Conservation (phyloP, 1,140 invertebrate genomes). For the Laupala kohalensis region DNA sequence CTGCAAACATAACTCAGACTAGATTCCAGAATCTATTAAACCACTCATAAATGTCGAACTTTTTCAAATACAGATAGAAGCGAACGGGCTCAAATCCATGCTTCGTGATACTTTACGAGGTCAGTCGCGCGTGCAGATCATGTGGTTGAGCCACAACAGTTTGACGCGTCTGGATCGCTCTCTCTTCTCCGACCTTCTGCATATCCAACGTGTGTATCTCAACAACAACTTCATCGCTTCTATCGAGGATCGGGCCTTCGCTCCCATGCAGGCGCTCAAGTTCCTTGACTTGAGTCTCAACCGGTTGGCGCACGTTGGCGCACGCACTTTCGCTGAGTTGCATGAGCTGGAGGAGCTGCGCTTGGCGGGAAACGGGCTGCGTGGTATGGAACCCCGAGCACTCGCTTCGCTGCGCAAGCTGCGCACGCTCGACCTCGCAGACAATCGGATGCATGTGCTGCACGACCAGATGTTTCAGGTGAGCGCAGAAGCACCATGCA, state of each 20-base stretch:
- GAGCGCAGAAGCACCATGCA: too few relatives aligned
- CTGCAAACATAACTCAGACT: too few relatives aligned
- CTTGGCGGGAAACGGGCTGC: constrained; percentile 41
- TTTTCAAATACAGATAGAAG: constrained; percentile 76
- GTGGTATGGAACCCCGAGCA: constrained; percentile 39
- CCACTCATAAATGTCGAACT: too few relatives aligned
- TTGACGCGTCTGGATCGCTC: constrained; percentile 52
- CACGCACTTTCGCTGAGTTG: constrained; percentile 43
- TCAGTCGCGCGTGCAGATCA: constrained; percentile 66
- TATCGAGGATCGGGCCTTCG: constrained; percentile 69
- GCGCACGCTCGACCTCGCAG: constrained; percentile 43
- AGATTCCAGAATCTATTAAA: too few relatives aligned
- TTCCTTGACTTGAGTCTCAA: constrained; percentile 69
- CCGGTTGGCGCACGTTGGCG: constrained; percentile 39
- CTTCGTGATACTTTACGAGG: constrained; percentile 65
- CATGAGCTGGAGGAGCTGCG: constrained; percentile 48
- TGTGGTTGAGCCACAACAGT: constrained; percentile 75
- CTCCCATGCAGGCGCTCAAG: constrained; percentile 55
- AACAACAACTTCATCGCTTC: constrained; percentile 67
- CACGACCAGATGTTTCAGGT: constrained; percentile 38
- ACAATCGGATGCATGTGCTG: constrained; percentile 40
- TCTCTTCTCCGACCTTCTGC: constrained; percentile 57
- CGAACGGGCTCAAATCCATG: constrained; percentile 62
- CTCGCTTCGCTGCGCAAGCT: constrained; percentile 44
- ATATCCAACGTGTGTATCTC: constrained; percentile 64